Percentiles rank a stretch among this genome's conserved stretches.
Conservation (phyloP, 1,140 invertebrate species). For the Anastrepha ludens region DNA sequence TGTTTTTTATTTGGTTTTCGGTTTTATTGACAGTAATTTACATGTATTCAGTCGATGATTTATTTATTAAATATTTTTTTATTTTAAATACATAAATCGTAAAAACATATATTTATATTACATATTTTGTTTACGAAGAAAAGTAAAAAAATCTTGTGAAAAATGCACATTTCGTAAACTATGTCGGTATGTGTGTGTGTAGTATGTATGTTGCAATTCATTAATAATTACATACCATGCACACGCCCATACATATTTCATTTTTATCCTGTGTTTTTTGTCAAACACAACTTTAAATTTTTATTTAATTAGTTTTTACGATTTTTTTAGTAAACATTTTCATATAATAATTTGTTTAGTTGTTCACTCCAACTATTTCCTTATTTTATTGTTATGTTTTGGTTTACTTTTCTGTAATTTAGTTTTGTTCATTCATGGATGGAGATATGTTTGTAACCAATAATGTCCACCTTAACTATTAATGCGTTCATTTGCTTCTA, state of each 20-base stretch:
- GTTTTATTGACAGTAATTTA: slow-evolving; percentile 49
- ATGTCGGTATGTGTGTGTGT: not conserved
- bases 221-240: not conserved
- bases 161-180: slow-evolving; percentile 42
- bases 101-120: slow-evolving; percentile 1
- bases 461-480: slow-evolving; percentile 36
- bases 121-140: slow-evolving; percentile 11
- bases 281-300: not conserved
- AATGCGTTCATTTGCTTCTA: not conserved
- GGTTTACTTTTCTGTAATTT: not conserved
- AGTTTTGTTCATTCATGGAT: slow-evolving; percentile 52
- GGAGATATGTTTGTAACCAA: slow-evolving; percentile 52
- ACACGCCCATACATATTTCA: not conserved
- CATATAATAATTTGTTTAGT: not conserved
- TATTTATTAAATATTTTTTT: not conserved
- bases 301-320: not conserved
- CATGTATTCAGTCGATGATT: slow-evolving; percentile 49
- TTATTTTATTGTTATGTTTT: not conserved
- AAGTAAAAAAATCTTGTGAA: slow-evolving; percentile 47
- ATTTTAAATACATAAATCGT: slow-evolving; percentile 25
- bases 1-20: not conserved
- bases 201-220: not conserved
- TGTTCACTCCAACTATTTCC: not conserved
- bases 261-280: not conserved
- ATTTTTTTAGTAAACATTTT: not conserved